Conservation (phyloP, 2,888 invertebrate species). For the Mylabris sibirica region DNA sequence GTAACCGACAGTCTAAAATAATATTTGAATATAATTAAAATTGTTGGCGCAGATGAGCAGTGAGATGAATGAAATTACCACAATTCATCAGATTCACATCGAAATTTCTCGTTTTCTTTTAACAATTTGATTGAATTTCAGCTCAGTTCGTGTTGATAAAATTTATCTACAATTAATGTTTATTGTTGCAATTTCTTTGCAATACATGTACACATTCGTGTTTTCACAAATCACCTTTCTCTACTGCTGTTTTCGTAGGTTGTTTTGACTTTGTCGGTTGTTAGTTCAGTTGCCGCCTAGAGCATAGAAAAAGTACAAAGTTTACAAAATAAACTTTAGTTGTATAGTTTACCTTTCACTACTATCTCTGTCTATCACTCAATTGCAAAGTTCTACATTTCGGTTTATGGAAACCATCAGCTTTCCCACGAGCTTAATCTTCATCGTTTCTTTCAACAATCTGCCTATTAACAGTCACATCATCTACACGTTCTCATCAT, state of each 20-base stretch:
- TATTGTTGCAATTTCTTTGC: not conserved
- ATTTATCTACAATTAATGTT: not conserved
- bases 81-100: not conserved
- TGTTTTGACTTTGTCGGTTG: not conserved
- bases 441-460: too few species aligned
- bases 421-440: too few species aligned
- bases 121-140: not conserved
- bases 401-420: too few species aligned
- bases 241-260: not conserved
- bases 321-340: slow-evolving; percentile 3
- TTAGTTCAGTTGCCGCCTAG: not conserved
- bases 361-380: not conserved
- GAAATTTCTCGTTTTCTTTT: not conserved
- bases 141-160: not conserved
- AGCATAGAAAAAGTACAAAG: not conserved
- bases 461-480: too few species aligned
- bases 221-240: not conserved
- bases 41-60: not conserved
- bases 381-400: not conserved
- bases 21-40: slow-evolving; percentile 14
- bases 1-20: not conserved
- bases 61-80: not conserved
- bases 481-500: too few species aligned
- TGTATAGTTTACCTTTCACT: not conserved
- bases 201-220: not conserved